Evolutionary conservation across 2,888 invertebrate genomes (phyloP).

Genomic region (Kryphioiulus occultus): DNA sequence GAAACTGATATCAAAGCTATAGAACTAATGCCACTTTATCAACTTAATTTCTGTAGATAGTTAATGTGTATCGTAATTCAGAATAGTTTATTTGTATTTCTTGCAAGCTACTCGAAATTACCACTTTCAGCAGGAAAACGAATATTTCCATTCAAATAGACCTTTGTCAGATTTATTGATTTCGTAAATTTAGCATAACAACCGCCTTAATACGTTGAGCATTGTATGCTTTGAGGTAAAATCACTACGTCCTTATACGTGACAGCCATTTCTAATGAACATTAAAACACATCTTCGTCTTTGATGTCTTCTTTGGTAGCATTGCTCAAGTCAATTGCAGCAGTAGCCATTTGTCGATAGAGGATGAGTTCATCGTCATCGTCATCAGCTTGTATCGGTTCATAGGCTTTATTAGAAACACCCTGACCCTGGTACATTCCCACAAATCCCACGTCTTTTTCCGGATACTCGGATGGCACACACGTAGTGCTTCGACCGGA

Average conservation of each 20-base stretch:
- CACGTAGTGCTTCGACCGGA: background rate
- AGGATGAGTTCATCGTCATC: background rate
- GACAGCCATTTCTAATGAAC: background rate
- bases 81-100: too few species aligned
- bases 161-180: too few species aligned
- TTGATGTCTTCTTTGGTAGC: background rate
- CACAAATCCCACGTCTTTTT: background rate
- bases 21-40: too few species aligned
- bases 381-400: background rate
- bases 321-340: background rate
- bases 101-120: too few species aligned
- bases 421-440: background rate
- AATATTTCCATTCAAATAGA: too few species aligned
- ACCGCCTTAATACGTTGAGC: background rate
- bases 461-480: background rate
- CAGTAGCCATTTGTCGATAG: constrained; percentile 10
- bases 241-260: too few species aligned
- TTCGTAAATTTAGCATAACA: too few species aligned
- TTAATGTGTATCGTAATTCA: too few species aligned
- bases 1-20: too few species aligned
- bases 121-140: too few species aligned
- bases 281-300: background rate
- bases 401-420: background rate
- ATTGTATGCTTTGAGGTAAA: background rate
- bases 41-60: too few species aligned